Evolutionary conservation across 2,888 invertebrate genomes (phyloP).

Genomic region (Holacanthella duospinosa): DNA sequence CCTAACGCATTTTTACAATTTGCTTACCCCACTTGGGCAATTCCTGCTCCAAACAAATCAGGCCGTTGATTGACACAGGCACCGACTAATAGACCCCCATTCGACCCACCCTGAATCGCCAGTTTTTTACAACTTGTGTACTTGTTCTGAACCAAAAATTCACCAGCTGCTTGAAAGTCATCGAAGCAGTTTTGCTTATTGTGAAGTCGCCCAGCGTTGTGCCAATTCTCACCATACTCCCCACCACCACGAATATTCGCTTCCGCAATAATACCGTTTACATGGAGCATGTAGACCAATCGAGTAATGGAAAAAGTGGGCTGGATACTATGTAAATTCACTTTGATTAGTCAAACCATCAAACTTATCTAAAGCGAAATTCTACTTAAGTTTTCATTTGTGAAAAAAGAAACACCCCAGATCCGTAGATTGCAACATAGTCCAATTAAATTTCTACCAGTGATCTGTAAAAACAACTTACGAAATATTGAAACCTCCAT

Average conservation of each 20-base stretch:
- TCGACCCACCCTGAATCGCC: conserved; percentile 88
- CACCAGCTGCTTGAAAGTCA: conserved; percentile 86
- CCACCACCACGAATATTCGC: conserved; percentile 95
- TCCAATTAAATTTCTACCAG: too few relatives aligned
- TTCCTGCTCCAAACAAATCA: conserved; percentile 81
- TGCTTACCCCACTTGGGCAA: conserved; percentile 82
- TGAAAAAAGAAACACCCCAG: too few relatives aligned
- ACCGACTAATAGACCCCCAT: conserved; percentile 91
- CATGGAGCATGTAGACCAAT: conserved; percentile 76
- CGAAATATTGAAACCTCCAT: conserved; percentile 97
- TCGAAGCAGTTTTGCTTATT: conserved; percentile 97
- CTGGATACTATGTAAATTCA: conserved; percentile 70
- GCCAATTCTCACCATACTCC: conserved; percentile 98
- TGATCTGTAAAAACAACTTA: too few relatives aligned
- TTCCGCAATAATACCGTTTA: conserved; percentile 77
- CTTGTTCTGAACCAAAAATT: conserved; percentile 68
- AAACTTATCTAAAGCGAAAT: too few relatives aligned
- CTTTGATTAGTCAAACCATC: too few relatives aligned
- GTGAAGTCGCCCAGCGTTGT: conserved; percentile 75
- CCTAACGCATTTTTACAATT: neutral
- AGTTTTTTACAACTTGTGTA: conserved; percentile 66
- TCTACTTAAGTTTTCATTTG: too few relatives aligned
- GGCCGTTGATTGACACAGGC: conserved; percentile 92
- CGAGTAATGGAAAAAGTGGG: conserved; percentile 81
- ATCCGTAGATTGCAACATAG: too few relatives aligned